Base-by-base conservation (phyloP, 2,888 invertebrate species). In the Hipparchia sbordonii region DNA sequence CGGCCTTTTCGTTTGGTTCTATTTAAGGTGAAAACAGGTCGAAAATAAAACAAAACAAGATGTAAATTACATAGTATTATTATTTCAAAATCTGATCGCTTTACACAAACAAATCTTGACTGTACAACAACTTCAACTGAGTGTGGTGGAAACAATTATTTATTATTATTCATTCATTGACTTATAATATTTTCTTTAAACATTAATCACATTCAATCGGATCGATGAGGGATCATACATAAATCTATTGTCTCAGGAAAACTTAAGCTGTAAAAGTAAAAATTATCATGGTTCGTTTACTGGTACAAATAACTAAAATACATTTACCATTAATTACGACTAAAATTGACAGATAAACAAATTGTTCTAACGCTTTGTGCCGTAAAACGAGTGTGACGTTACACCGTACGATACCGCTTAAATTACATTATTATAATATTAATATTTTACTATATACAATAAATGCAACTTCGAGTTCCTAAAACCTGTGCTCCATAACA, bases 401-500 rank as follows among this genome's bases (percentile, higher is more conserved):
- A 91, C 90, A 92, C 90, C 88, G 87, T 89, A 90, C 85, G 85
- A 84, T 91, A 90, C 86, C 87, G 82, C 88, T 90, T 91, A 91
- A 78, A 82, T 85, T 88, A 89, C 82, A 85, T 84, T 92, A 90
- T 72, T 60, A 60, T 39, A 10, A n/a, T 61, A 65, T 70, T 56
- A 67, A 72, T 74, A 74, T 70, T 72, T 74, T 74, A 89, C 89
- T 93, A 93, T 93, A 89, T 93, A 93, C 93, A 93, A 89, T 92
- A 92, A 90, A 93, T 92, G 92, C 92, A 92, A 91, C 88, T 85
- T 89, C 87, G 87, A 86, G 88, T 89, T 90, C 90, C 92, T 93
- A 92, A 87, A 90, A 91, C 93, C 92, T 92, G 93, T 93, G 93
- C 93, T 91, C 91, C 83, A 87, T 92, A 93, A 93, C 93, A 92